Base-by-base conservation (phyloP, 2,797 vertebrate species). In the Takifugu ocellatus region DNA sequence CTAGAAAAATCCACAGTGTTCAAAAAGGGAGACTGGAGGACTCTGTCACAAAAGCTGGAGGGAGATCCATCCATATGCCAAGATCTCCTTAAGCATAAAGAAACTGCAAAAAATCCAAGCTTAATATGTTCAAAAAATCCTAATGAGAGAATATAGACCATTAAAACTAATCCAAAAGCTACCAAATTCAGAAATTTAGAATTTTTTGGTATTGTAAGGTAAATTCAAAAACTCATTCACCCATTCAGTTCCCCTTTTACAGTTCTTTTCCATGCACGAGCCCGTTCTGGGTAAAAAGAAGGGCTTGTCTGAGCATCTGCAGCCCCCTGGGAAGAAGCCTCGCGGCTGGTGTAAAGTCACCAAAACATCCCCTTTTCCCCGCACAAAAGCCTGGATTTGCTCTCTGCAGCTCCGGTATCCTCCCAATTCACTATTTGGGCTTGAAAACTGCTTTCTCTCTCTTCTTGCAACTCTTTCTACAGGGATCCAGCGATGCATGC, bases 401-500 rank as follows among this genome's bases (percentile, higher is more conserved):
- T 63, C 58, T 46, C 55, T 73, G 75, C 74, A 72, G 76, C 46
- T 72, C 48, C 63, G 31, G 16, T 57, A 51, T 67, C 36, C 42
- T 59, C 56, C 39, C 74, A 70, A 65, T 33, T 61, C 68, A 64
- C 68, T 26, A 48, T 73, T 46, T 45, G 29, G 15, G 31, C 55
- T 67, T 47, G 51, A 54, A 72, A 80, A 74, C 66, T 82, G 75
- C 62, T 61, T 33, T 24, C 53, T 70, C 61, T 21, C 59, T 26
- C 71, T 60, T 56, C 65, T 71, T 74, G 58, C 59, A 71, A 80
- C 74, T 72, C 74, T 81, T 74, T 61, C 65, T 54, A 57, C 24
- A 50, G 59, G 66, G 70, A 72, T 70, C 67, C 73, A 49, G 66
- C 10, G 27, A 47, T 59, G 64, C 54, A 53, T 54, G 51, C 6